Percentiles rank a stretch among this genome's conserved stretches.
Evolutionary conservation across 2,113 vertebrate species (phyloP).

Genomic region (Sitta europaea): DNA sequence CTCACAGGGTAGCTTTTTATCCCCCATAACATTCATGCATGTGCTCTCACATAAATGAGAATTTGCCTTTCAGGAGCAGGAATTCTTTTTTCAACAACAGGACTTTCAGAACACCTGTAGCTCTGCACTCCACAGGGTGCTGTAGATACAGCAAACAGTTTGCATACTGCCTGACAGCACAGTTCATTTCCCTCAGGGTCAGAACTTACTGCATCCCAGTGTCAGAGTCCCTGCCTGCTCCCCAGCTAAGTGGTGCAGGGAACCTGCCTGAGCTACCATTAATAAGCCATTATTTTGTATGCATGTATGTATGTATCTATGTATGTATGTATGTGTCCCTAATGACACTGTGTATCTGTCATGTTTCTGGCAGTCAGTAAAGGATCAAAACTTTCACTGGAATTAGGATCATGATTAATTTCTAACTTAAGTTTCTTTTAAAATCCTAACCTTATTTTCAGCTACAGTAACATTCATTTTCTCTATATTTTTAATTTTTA

Average conservation of each 20-base stretch:
- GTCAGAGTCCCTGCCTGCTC: neutral
- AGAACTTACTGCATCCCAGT: neutral
- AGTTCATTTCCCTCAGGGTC: neutral
- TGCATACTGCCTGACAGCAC: neutral
- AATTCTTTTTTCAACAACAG: neutral
- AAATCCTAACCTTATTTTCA: slow-evolving; percentile 2
- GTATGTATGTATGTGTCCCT: neutral
- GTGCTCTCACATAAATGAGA: neutral
- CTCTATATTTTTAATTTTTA: slow-evolving; percentile 39
- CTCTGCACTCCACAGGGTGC: neutral
- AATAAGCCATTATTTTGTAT: neutral
- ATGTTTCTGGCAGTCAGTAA: neutral
- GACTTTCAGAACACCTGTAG: neutral
- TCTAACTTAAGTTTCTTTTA: neutral
- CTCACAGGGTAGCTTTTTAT: neutral
- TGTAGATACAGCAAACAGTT: neutral
- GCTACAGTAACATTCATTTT: neutral
- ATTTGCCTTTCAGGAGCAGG: neutral
- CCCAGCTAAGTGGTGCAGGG: neutral
- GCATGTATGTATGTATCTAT: too few relatives aligned
- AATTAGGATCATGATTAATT: neutral
- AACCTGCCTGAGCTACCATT: neutral
- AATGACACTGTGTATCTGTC: neutral
- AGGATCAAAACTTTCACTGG: neutral
- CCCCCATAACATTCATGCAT: fast-evolving